Evolutionary conservation across 2,888 invertebrate species (phyloP).

Genomic region (Meteorus colon): DNA sequence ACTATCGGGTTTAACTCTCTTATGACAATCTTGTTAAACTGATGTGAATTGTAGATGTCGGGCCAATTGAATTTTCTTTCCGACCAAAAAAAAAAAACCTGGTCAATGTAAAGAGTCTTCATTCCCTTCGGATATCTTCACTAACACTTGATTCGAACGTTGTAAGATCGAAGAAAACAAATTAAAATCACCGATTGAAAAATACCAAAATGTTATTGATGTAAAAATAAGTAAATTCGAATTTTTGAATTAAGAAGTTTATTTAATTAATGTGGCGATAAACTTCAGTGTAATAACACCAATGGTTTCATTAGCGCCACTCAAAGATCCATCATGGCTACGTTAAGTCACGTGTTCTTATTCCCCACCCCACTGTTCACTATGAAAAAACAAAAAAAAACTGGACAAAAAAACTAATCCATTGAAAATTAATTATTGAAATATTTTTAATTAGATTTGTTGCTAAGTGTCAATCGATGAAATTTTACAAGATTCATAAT

Average conservation of each 20-base stretch:
- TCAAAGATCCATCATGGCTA: slow-evolving; percentile 13
- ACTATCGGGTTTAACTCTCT: slow-evolving; percentile 42
- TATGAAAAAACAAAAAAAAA: background rate
- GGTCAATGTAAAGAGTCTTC: background rate
- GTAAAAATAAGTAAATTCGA: background rate
- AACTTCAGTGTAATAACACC: background rate
- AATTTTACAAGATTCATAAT: background rate
- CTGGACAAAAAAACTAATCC: background rate
- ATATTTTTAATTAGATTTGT: background rate
- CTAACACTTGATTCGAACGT: background rate
- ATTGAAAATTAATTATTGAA: background rate
- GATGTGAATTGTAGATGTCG: slow-evolving; percentile 36
- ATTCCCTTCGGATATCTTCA: background rate
- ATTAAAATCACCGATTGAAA: background rate
- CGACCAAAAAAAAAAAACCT: background rate
- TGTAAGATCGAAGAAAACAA: background rate
- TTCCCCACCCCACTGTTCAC: background rate
- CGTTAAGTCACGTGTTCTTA: slow-evolving; percentile 11
- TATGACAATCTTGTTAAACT: slow-evolving; percentile 44
- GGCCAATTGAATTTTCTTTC: slow-evolving; percentile 39
- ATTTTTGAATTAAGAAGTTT: background rate
- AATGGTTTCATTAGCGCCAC: slow-evolving; percentile 11
- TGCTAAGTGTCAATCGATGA: background rate
- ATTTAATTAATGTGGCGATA: background rate
- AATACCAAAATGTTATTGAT: background rate